phyloP scores from a whole-genome alignment of 2,888 invertebrate species.

The Selenia dentaria region DNA sequence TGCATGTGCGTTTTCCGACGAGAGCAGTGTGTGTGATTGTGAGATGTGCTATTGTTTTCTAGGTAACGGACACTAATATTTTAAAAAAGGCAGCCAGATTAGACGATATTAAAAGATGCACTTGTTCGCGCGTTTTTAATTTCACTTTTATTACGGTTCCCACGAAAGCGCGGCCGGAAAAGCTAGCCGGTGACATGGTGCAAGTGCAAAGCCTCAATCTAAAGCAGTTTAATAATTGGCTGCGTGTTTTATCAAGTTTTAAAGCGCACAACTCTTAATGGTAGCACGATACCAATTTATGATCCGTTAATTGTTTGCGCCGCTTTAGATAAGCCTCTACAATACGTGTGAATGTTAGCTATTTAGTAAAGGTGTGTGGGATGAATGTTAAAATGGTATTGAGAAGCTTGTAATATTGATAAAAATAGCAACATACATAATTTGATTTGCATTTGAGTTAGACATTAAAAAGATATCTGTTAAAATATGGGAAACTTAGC shows the following conservation, averaged over 20 bases:
- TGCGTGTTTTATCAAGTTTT: slow-evolving; percentile 42
- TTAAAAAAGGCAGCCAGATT: slow-evolving; percentile 68
- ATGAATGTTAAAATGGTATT: slow-evolving; percentile 3
- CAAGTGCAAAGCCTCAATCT: slow-evolving; percentile 32
- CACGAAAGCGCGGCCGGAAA: slow-evolving; percentile 47
- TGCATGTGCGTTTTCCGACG: slow-evolving; percentile 84
- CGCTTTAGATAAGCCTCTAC: slow-evolving; percentile 70
- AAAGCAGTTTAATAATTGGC: slow-evolving; percentile 23
- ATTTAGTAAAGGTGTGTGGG: slow-evolving; percentile 10
- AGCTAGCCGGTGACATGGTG: slow-evolving; percentile 40
- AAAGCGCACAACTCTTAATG: slow-evolving; percentile 56
- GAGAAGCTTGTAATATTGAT: not conserved
- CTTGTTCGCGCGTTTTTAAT: slow-evolving; percentile 62
- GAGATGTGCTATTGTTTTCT: slow-evolving; percentile 84
- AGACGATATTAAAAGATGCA: slow-evolving; percentile 58
- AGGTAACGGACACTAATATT: slow-evolving; percentile 74
- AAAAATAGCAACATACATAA: too few relatives aligned
- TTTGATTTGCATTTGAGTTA: too few relatives aligned
- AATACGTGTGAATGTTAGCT: slow-evolving; percentile 44
- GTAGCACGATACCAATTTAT: slow-evolving; percentile 64
- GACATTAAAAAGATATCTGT: too few relatives aligned
- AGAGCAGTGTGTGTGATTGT: slow-evolving; percentile 81
- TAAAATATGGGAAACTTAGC: too few relatives aligned
- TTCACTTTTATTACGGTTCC: slow-evolving; percentile 63
- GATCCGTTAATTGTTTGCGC: slow-evolving; percentile 72